Percentiles rank a stretch among this genome's conserved stretches.
Evolutionary conservation across 2,888 invertebrate species (phyloP).

Genomic region (Ceraclea dissimilis): DNA sequence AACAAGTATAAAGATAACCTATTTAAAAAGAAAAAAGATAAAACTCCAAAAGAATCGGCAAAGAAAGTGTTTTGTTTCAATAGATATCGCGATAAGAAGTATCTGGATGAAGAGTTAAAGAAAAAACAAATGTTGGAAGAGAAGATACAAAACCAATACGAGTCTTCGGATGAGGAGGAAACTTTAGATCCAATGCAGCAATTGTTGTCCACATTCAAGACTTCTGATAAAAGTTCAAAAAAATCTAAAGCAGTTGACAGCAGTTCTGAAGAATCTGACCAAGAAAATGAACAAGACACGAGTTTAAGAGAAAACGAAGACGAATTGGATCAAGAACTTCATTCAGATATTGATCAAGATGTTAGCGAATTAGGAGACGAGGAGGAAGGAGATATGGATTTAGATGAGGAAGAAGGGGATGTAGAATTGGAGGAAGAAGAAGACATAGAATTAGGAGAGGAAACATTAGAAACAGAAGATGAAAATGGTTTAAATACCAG

Average conservation of each 20-base stretch:
- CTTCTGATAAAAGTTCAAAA: constrained; percentile 25
- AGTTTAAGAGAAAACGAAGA: constrained; percentile 24
- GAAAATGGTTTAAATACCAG: constrained; percentile 9
- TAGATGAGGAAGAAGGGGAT: constrained; percentile 13
- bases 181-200: constrained; percentile 43
- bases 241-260: constrained; percentile 34
- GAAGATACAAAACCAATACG: constrained; percentile 33
- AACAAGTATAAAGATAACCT: constrained; percentile 11
- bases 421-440: neutral
- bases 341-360: constrained; percentile 2
- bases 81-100: constrained; percentile 44
- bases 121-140: constrained; percentile 39
- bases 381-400: constrained; percentile 18
- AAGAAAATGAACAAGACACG: constrained; percentile 21
- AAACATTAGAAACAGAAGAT: constrained; percentile 33
- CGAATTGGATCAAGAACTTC: neutral
- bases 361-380: constrained; percentile 23
- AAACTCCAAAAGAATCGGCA: constrained; percentile 30
- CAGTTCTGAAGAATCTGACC: constrained; percentile 28
- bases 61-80: constrained; percentile 46
- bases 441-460: constrained; percentile 29
- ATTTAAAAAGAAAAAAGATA: constrained; percentile 28
- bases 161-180: constrained; percentile 42
- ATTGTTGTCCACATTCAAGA: constrained; percentile 45
- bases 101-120: constrained; percentile 41